Conservation (phyloP, 1,140 invertebrate genomes). For the Maconellicoccus hirsutus region DNA sequence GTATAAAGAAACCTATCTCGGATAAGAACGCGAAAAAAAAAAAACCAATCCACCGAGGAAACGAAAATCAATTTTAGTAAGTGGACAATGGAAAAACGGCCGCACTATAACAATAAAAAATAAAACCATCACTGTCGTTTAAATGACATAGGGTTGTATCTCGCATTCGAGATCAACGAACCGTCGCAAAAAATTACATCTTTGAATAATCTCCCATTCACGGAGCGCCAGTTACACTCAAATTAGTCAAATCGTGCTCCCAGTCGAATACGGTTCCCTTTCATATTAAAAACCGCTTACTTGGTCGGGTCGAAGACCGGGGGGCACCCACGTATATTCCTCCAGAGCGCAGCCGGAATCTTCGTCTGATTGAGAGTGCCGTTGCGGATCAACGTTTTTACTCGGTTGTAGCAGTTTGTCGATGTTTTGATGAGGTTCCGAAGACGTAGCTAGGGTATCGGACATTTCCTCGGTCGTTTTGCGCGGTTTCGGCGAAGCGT, state of each 20-base stretch:
- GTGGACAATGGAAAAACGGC: background rate
- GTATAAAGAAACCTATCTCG: no score
- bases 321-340: slow-evolving; percentile 97
- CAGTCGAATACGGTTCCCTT: no score
- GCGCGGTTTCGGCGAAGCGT: background rate
- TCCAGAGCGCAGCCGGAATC: slow-evolving; percentile 93
- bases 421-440: slow-evolving; percentile 26
- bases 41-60: background rate
- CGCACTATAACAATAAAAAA: background rate
- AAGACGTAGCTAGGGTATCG: background rate
- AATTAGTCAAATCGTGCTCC: no score
- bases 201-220: no score
- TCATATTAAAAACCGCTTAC: slow-evolving; percentile 41
- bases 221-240: no score
- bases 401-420: slow-evolving; percentile 23
- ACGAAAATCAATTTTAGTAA: background rate
- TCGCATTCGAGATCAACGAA: no score
- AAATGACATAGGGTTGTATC: background rate
- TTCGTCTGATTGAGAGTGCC: slow-evolving; percentile 89
- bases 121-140: background rate
- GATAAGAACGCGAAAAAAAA: no score
- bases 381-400: slow-evolving; percentile 44
- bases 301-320: slow-evolving; percentile 88
- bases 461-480: background rate
- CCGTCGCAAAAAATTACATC: no score